These are phyloP conservation scores for Lophius piscatorius DNA, from an alignment of 2,113 vertebrate species.

Conservation along the genomic window DNA sequence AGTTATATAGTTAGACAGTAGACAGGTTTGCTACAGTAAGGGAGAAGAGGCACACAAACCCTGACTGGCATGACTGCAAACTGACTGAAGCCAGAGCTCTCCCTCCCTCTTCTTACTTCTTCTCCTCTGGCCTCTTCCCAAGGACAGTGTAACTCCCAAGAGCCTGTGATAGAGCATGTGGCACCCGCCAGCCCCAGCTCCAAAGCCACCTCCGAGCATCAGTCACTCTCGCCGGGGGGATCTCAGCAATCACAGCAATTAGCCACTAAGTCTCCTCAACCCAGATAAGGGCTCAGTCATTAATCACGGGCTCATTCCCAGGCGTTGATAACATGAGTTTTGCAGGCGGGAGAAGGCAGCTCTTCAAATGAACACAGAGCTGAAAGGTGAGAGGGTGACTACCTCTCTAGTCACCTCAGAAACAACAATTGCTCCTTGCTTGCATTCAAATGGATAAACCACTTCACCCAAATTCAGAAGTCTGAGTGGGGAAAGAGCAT, in stretches of 20 bases:
- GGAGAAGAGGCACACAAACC: constrained; percentile 9
- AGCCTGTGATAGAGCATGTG: constrained; percentile 60
- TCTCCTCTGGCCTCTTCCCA: constrained; percentile 72
- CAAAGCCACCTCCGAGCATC: constrained; percentile 68
- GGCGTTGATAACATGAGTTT: constrained; percentile 75
- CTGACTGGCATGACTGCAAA: constrained; percentile 20
- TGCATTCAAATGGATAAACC: constrained; percentile 1
- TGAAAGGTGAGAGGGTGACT: constrained; percentile 64
- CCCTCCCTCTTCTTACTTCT: constrained; percentile 43
- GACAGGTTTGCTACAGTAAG: constrained; percentile 1
- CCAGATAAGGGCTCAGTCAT: constrained; percentile 83
- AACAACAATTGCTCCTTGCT: background rate
- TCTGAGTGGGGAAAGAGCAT: background rate
- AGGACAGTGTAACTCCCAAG: constrained; percentile 72
- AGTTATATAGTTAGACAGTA: background rate
- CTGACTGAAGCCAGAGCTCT: constrained; percentile 37
- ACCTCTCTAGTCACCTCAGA: constrained; percentile 41
- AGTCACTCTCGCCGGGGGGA: constrained; percentile 71
- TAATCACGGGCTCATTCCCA: constrained; percentile 80
- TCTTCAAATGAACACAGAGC: constrained; percentile 51
- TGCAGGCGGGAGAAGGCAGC: constrained; percentile 58
- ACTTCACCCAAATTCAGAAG: constrained; percentile 1
- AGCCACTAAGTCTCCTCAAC: constrained; percentile 81
- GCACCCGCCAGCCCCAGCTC: constrained; percentile 61
- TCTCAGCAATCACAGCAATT: constrained; percentile 82